phyloP scores from a whole-genome alignment of 2,888 invertebrate genomes.

The Melieria crassipennis region DNA sequence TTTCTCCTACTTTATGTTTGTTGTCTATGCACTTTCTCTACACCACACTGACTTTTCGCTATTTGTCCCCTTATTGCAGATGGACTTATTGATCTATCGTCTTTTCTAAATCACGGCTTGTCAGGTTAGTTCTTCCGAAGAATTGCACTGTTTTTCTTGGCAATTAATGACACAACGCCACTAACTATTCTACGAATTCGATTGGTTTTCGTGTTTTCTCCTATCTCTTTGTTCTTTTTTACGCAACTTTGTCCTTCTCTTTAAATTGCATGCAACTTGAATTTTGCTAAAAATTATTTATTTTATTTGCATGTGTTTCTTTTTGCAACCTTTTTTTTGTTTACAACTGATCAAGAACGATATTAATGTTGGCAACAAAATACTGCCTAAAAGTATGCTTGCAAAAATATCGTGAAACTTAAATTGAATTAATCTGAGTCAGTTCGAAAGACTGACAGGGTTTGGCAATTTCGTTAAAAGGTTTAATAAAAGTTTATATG shows the following conservation, averaged over 20 bases:
- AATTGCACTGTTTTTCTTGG: constrained; percentile 34
- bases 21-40: constrained; percentile 37
- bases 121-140: constrained; percentile 63
- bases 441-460: too few relatives aligned
- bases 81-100: constrained; percentile 65
- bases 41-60: constrained; percentile 43
- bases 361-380: too few relatives aligned
- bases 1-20: constrained; percentile 1
- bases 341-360: too few relatives aligned
- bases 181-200: constrained; percentile 8
- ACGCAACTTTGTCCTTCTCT: constrained; percentile 17
- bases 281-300: too few relatives aligned
- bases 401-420: too few relatives aligned
- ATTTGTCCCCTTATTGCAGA: constrained; percentile 61
- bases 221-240: constrained; percentile 11
- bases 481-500: too few relatives aligned
- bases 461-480: too few relatives aligned
- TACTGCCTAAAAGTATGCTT: too few relatives aligned
- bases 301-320: too few relatives aligned
- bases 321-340: too few relatives aligned
- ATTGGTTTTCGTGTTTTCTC: constrained; percentile 26
- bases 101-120: constrained; percentile 66
- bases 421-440: too few relatives aligned
- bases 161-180: too few relatives aligned
- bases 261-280: neutral